Evolutionary conservation across 2,797 vertebrate species (phyloP).

Genomic region (Steatocranus sp.): DNA sequence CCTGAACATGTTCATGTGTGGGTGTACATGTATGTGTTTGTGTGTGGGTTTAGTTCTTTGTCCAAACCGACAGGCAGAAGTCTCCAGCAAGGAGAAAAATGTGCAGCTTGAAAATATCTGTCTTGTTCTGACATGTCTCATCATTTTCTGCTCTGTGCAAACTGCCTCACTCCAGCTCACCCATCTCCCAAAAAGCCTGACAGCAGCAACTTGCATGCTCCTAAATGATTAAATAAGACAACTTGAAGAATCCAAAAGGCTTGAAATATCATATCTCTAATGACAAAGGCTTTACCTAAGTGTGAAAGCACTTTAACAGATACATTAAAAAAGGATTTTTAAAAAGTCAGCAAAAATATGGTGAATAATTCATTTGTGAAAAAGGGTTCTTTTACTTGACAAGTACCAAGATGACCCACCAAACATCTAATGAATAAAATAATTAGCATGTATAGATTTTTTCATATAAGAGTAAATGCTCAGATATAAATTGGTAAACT

Average conservation of each 20-base stretch:
- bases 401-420: background rate
- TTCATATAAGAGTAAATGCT: background rate
- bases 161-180: slow-evolving; percentile 1
- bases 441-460: background rate
- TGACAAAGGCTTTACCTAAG: background rate
- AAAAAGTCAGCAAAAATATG: background rate
- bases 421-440: background rate
- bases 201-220: slow-evolving; percentile 1
- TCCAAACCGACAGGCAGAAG: slow-evolving; percentile 56
- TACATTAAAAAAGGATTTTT: background rate
- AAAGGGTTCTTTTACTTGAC: background rate
- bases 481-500: background rate
- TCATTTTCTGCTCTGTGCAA: slow-evolving; percentile 53
- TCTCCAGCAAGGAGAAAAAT: slow-evolving; percentile 55
- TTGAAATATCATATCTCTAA: background rate
- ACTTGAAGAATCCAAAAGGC: background rate
- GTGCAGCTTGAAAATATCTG: slow-evolving; percentile 56
- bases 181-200: background rate
- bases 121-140: slow-evolving; percentile 68
- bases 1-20: background rate
- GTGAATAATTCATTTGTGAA: background rate
- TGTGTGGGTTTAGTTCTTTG: slow-evolving; percentile 37
- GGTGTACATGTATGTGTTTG: background rate
- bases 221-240: background rate
- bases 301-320: background rate